Base-by-base conservation (phyloP, 1,140 invertebrate genomes). In the Hermetia illucens region DNA sequence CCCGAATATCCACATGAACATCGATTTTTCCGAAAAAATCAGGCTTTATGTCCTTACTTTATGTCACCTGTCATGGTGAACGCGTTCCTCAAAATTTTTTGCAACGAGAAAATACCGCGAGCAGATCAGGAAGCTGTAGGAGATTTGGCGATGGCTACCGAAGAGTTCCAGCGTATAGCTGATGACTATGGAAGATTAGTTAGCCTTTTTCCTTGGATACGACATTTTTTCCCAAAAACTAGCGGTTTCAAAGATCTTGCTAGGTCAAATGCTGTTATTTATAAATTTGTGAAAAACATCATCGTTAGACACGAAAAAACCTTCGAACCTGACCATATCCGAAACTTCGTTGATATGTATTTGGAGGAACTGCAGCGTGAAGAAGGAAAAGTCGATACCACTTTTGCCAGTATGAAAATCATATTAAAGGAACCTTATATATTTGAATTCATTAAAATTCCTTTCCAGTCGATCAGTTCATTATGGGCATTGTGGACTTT, bases 121-220 rank as follows among this genome's bases (percentile, higher is more conserved):
- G 35, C 49, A 3, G 62, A 68, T n/a, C 68, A 67, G 44, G 46
- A 51, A 3, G 12, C 42, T 4, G 29, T 64, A 0, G 58, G 55
- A 50, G 39, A 56, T 0, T 21, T 68, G 9, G 48, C 65, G 2
- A 49, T 55, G 15, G 38, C 60, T 22, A 59, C 54, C 1, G 24
- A 69, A 5, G 38, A 57, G 33, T 72, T 74, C 43, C 66, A 70
- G 44, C 52, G 66, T 10, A 52, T 44, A 29, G 51, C 55, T 0
- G 70, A 72, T 41, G 68, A 71, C 34, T 58, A 69, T 1, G 75
- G 75, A 3, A 63, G 70, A 2, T 53, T 74, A 30, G 38, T 77
- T 8, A 65, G 63, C 38, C 52, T 71, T 2, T 63, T 75, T 5
- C 75, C 75, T 0, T 72, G 75, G 65, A 46, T 79, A 0, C 65